Evolutionary conservation across 2,113 vertebrate genomes (phyloP).

Genomic region (Erinaceus europaeus): DNA sequence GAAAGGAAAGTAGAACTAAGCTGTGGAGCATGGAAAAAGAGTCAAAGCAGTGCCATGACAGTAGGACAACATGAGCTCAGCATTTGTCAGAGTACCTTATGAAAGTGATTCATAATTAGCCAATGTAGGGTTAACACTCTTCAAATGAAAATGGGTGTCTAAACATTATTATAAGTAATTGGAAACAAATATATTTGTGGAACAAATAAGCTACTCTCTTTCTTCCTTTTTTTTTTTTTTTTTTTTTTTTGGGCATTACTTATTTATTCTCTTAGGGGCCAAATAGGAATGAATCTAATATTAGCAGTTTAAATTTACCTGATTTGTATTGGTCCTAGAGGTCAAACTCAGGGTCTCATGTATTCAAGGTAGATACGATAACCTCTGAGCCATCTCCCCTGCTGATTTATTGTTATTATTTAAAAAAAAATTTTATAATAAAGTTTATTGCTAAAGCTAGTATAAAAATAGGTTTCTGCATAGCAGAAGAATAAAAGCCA

Average conservation of each 20-base stretch:
- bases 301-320: neutral
- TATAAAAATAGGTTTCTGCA: too few species aligned
- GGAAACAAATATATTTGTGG: too few species aligned
- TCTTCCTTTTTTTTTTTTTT: neutral
- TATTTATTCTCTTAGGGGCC: neutral
- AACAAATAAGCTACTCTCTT: slow-evolving; percentile 11
- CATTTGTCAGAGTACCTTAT: neutral
- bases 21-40: neutral
- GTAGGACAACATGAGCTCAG: neutral
- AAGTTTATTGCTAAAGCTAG: too few species aligned
- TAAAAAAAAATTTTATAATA: too few species aligned
- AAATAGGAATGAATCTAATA: neutral
- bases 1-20: neutral
- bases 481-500: too few species aligned
- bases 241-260: neutral
- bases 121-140: neutral
- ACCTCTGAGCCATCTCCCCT: neutral
- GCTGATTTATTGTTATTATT: too few species aligned
- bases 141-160: neutral
- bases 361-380: neutral
- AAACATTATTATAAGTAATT: too few species aligned
- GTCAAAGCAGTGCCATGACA: too few species aligned
- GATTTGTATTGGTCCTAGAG: neutral
- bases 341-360: neutral
- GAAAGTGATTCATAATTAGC: neutral